These are phyloP conservation scores for Metopia argyrocephala DNA, from an alignment of 2,888 invertebrate species.

Conservation along the genomic window DNA sequence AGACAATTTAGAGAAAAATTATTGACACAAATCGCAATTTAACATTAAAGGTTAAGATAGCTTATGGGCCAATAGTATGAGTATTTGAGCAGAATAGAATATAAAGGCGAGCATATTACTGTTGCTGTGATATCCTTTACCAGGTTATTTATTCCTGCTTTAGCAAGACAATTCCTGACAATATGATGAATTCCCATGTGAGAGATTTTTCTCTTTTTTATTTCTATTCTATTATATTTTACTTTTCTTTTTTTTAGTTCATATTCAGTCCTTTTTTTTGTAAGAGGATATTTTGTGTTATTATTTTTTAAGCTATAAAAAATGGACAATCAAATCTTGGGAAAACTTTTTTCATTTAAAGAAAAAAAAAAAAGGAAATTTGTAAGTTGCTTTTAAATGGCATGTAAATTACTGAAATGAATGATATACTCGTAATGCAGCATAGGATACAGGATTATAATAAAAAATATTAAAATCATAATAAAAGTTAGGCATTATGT, in stretches of 20 bases:
- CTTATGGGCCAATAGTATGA: not conserved
- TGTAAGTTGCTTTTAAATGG: conserved; percentile 7
- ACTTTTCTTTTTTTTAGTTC: not conserved
- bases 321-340: conserved; percentile 26
- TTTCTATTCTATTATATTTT: not conserved
- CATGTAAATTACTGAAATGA: not conserved
- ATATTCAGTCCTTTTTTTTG: not conserved
- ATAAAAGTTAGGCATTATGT: too few relatives aligned
- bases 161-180: conserved; percentile 10
- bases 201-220: conserved; percentile 1
- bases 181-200: conserved; percentile 35
- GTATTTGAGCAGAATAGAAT: not conserved
- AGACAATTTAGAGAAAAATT: conserved; percentile 44
- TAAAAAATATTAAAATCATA: too few relatives aligned
- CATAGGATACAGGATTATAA: not conserved
- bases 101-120: not conserved
- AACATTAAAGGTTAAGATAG: conserved; percentile 36
- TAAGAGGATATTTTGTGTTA: not conserved
- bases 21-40: conserved; percentile 52
- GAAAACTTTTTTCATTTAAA: not conserved
- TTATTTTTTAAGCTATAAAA: conserved; percentile 21
- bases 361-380: not conserved
- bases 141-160: not conserved
- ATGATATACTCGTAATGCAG: not conserved
- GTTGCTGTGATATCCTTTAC: not conserved